Conservation (phyloP, 2,797 vertebrate species). For the Rousettus madagascariensis region DNA sequence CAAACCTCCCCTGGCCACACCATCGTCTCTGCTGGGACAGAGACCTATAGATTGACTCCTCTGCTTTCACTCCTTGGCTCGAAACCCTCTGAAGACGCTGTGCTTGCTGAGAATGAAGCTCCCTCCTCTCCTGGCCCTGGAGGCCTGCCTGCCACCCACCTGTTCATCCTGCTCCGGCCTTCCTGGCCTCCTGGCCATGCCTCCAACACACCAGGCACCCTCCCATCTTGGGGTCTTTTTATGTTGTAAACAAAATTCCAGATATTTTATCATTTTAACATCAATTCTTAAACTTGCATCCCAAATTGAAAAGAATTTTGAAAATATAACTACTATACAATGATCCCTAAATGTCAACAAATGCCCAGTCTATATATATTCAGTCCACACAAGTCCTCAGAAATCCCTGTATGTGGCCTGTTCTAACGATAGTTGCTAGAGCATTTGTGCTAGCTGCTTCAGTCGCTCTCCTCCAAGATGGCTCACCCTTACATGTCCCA, state of each 20-base stretch:
- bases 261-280: background rate
- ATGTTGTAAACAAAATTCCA: slow-evolving; percentile 15
- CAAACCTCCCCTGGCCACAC: background rate
- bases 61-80: background rate
- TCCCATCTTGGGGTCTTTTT: background rate
- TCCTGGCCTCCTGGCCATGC: background rate
- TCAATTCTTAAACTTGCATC: background rate
- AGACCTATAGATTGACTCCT: background rate
- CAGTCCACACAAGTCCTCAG: background rate
- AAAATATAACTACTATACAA: background rate
- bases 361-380: background rate
- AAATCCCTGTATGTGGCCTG: background rate
- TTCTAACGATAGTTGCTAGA: background rate
- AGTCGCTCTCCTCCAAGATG: background rate
- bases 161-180: background rate
- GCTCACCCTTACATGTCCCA: background rate
- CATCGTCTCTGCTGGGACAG: background rate
- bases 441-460: background rate
- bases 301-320: slow-evolving; percentile 35
- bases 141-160: background rate
- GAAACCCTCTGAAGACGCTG: background rate
- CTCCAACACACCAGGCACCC: background rate
- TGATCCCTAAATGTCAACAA: slow-evolving; percentile 3
- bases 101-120: background rate
- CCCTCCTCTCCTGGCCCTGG: background rate